Evolutionary conservation across 2,797 vertebrate species (phyloP), one percentile per base, ranked within the genome.

Genomic region (Sebastiscus albofasciatus): DNA sequence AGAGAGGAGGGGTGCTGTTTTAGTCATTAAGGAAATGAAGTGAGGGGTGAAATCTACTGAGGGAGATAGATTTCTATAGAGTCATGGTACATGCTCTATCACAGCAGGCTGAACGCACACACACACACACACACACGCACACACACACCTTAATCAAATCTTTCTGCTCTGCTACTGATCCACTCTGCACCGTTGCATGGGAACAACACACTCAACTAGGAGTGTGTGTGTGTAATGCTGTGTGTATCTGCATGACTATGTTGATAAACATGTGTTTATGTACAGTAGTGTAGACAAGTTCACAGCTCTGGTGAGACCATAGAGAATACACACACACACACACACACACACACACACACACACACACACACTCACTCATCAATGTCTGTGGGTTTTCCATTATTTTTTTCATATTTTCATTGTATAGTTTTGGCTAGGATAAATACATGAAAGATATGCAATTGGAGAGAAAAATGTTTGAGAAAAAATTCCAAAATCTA

Each of bases 1-100:
- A 34, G 71, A 72, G 77, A 72, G 83, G 78, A 80, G 80, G 72
- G 87, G 67, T 79, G 77, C 75, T 82, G 83, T 87, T 93, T 94
- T 89, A 90, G 84, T 92, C 93, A 93, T 93, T 93, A 94, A 92
- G 87, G 77, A 92, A 93, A 92, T 94, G 84, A 94, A 94, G 86
- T 83, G 93, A 94, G 90, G 91, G 92, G 89, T 90, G 91, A 93
- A 93, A 93, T 94, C 91, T 92, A 88, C 87, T 86, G 80, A 88
- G 87, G 59, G 81, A 86, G 87, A 92, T 90, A 90, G 76, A 92
- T 90, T 91, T 93, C 83, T 88, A 89, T 84, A 70, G 89, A 93
- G 91, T 92, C 90, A 93, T 93, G 89, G 90, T 93, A 91, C 93
- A 94, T 92, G 91, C 90, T 81, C 83, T 85, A 88, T 93, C 87